Base-by-base conservation (phyloP, 1,140 invertebrate genomes). In the Aphelenchoides fujianensis region DNA sequence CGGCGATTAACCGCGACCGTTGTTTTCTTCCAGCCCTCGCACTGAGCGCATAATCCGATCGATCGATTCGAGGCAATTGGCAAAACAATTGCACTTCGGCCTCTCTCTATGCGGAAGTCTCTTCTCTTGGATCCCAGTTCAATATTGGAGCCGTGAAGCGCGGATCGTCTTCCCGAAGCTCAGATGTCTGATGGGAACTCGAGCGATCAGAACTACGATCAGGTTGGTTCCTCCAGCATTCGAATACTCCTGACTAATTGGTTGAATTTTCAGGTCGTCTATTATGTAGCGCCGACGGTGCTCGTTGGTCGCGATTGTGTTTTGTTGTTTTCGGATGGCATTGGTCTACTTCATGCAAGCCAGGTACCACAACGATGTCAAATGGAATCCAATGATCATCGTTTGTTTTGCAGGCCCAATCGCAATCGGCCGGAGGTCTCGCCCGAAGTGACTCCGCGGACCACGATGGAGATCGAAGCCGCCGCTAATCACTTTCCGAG, bases 281-380 rank as follows among this genome's bases (percentile, higher is more conserved):
- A 71, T 68, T 70, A 71, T 27, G 69, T 55, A 28, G 69, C 69
- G n/a, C 69, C 69, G 23, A 63, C 53, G 1, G 53, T 67, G 27
- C n/a, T n/a, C n/a, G n/a, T 35, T 70, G n/a, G 37, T 68, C 7
- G 30, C 53, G 12, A n/a, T 53, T 5, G 41, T 68, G 27, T 19
- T 70, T 48, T 70, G 69, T 67, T 70, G 69, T 48, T 67, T 70
- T 27, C 30, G 61, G 55, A 19, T 70, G n/a, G 32, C 53, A 7
- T 68, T 70, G 28, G 54, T 68, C 5, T 70, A 70, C 34, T 71
- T 35, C n/a, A 34, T 70, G 54, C 68, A 68, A 30, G 41, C 37
- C 19, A 19, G 54, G 69, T 68, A 31, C 16, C 23, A n/a, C n/a
- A n/a, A n/a, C n/a, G n/a, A n/a, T n/a, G n/a, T n/a, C n/a, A n/a